Base-by-base conservation (phyloP, 2,113 vertebrate genomes). In the Pandion haliaetus region DNA sequence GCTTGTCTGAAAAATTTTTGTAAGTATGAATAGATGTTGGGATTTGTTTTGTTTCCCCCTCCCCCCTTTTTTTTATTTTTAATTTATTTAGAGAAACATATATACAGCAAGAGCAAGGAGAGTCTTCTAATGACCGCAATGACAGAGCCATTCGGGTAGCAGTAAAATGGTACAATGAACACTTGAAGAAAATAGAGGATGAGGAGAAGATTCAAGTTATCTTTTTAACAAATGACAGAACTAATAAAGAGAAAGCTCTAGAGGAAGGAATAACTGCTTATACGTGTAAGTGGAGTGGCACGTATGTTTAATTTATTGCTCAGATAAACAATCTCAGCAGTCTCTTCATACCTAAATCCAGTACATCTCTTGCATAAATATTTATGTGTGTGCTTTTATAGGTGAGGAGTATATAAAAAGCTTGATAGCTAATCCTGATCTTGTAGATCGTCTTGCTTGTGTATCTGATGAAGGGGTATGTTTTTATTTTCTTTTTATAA, bases 361-460 rank as follows among this genome's bases (percentile, higher is more conserved):
- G 1, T 82, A 17, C 44, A 69, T 73, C 47, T 94, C 13, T 44
- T 66, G 14, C 62, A 78, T 95, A 73, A 93, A 80, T 96, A 77
- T 67, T 92, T 88, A 17, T 55, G 3, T 83, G 26, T 94, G 13
- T 96, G 11, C 44, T 88, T 94, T 98, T 98, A 54, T 95, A 99
- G 99, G 98, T 98, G 99, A 99, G 91, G 99, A 99, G 69, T 99
- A 99, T 83, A 93, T 99, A 85, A 99, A 99, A 97, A 99, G 99
- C 97, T 98, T 99, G 74, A 98, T 96, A 90, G 99, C 98, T 24
- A 99, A 99, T 84, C 99, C 99, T 31, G 99, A 99, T 89, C 99
- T 99, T 92, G 97, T 99, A 93, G 99, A 99, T 97, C 98, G 98
- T 57, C 98, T 99, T 95, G 99, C 99, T 59, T 98, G 98, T 97